These are phyloP conservation scores for Leptopilina drosophilae DNA, from an alignment of 2,888 invertebrate genomes.

Conservation along the genomic window DNA sequence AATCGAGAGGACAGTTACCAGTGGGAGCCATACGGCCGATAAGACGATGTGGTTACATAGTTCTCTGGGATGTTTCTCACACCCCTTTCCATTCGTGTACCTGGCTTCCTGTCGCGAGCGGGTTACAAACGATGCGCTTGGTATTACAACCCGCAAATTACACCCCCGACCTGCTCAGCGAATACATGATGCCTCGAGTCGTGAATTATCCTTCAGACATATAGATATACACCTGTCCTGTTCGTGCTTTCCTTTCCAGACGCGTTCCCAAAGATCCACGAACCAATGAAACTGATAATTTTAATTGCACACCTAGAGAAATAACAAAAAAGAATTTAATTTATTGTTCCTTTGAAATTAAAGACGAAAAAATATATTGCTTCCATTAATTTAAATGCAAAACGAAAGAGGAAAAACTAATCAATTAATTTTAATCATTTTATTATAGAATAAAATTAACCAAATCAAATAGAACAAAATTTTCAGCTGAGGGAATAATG, in stretches of 20 bases:
- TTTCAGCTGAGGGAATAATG: neutral
- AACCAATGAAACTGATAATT: conserved; percentile 30
- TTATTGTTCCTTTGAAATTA: neutral
- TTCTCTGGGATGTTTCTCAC: conserved; percentile 53
- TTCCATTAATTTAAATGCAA: too few species aligned
- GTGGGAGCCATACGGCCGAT: conserved; percentile 66
- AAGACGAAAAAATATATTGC: too few species aligned
- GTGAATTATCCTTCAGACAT: conserved; percentile 36
- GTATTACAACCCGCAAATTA: conserved; percentile 73
- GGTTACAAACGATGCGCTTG: conserved; percentile 70
- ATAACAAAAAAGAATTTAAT: neutral
- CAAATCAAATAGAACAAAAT: neutral
- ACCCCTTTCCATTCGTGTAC: conserved; percentile 47
- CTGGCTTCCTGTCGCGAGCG: conserved; percentile 65
- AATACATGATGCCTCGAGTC: conserved; percentile 33
- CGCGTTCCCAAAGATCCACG: conserved; percentile 9
- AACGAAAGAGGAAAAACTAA: too few species aligned
- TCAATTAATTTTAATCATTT: too few species aligned
- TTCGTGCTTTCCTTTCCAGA: conserved; percentile 6
- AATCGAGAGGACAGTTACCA: conserved; percentile 53
- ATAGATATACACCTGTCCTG: neutral
- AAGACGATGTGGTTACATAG: conserved; percentile 69
- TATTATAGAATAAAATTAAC: neutral
- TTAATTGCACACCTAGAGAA: conserved; percentile 31
- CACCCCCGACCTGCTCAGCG: conserved; percentile 55